These are phyloP conservation scores for Ganaspis sp. DNA, from an alignment of 1,140 invertebrate genomes.

Conservation along the genomic window DNA sequence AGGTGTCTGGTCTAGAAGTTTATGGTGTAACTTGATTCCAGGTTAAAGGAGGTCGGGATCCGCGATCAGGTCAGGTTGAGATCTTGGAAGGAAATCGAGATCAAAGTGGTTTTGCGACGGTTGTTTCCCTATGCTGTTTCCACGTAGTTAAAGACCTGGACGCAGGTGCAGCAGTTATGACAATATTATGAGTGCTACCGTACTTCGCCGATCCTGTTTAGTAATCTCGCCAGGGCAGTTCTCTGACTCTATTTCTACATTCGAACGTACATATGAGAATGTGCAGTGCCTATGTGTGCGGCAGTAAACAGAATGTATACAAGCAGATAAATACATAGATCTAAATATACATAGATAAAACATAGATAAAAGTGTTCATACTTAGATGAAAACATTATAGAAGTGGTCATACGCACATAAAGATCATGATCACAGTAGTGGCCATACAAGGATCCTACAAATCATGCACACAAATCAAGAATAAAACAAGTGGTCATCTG, in stretches of 20 bases:
- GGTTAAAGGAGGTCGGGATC: slow-evolving; percentile 65
- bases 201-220: slow-evolving; percentile 52
- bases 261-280: not conserved
- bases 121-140: slow-evolving; percentile 24
- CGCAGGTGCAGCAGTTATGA: slow-evolving; percentile 64
- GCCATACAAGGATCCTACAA: no score
- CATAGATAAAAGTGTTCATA: no score
- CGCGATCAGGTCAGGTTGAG: slow-evolving; percentile 49
- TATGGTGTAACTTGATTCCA: slow-evolving; percentile 49
- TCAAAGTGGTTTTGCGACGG: slow-evolving; percentile 55
- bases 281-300: no score
- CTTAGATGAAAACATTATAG: no score
- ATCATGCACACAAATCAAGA: no score
- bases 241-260: slow-evolving; percentile 17
- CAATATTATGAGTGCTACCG: slow-evolving; percentile 64
- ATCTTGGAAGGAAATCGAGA: slow-evolving; percentile 52
- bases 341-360: no score
- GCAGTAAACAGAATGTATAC: no score
- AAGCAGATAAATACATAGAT: no score
- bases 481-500: no score
- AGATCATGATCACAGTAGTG: no score
- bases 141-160: slow-evolving; percentile 45
- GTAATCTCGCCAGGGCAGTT: slow-evolving; percentile 48
- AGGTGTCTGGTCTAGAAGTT: not conserved
- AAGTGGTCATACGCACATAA: no score